Percentiles rank a stretch among this genome's conserved stretches.
phyloP scores from a whole-genome alignment of 2,888 invertebrate species.

The Gibbula magus region DNA sequence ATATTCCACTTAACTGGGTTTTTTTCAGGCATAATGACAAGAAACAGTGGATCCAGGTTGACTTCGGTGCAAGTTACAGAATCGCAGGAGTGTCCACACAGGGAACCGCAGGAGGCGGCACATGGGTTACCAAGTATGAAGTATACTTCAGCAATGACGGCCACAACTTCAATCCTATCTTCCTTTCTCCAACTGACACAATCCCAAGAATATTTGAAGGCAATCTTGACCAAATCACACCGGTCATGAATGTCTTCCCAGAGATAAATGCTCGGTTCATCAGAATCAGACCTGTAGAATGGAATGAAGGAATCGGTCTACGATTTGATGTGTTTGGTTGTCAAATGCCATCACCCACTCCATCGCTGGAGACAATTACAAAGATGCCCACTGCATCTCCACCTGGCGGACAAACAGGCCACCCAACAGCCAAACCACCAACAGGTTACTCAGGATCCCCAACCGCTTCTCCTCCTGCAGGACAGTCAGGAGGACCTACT shows the following conservation, averaged over 20 bases:
- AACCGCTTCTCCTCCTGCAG: slow-evolving; percentile 23
- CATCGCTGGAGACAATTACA: slow-evolving; percentile 24
- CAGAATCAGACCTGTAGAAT: slow-evolving; percentile 56
- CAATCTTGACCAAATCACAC: slow-evolving; percentile 51
- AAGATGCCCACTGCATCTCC: slow-evolving; percentile 24
- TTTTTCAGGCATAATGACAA: slow-evolving; percentile 44
- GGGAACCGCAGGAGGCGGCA: slow-evolving; percentile 51
- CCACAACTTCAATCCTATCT: slow-evolving; percentile 44
- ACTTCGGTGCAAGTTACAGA: slow-evolving; percentile 48
- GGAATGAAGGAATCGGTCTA: slow-evolving; percentile 56
- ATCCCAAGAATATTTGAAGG: slow-evolving; percentile 51
- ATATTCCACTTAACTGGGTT: too few species aligned
- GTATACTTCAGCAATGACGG: slow-evolving; percentile 54
- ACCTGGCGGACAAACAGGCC: slow-evolving; percentile 32
- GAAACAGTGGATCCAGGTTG: slow-evolving; percentile 56
- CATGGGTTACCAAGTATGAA: slow-evolving; percentile 50
- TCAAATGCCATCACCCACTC: slow-evolving; percentile 49
- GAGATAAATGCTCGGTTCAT: slow-evolving; percentile 49
- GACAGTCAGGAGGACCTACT: slow-evolving; percentile 42
- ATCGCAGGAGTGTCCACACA: slow-evolving; percentile 53
- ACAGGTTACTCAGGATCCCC: slow-evolving; percentile 34
- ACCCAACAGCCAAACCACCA: slow-evolving; percentile 35
- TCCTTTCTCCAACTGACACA: slow-evolving; percentile 34
- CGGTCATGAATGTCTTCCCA: slow-evolving; percentile 50
- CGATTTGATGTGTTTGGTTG: slow-evolving; percentile 64